Conservation (phyloP, 2,113 vertebrate species). For the Callospermophilus lateralis region DNA sequence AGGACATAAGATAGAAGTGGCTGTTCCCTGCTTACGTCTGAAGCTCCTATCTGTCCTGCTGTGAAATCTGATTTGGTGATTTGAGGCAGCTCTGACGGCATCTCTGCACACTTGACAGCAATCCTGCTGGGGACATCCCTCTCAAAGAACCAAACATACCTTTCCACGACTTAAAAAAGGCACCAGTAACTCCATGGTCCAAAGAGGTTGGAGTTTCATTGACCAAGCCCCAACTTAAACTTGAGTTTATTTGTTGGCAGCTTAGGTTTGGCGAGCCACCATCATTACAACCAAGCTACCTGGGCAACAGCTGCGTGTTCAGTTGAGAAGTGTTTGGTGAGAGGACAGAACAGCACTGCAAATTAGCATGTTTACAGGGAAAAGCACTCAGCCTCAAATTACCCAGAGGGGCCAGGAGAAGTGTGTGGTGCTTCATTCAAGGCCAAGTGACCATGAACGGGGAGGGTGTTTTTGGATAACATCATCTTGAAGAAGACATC, state of each 20-base stretch:
- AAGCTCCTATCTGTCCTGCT: background rate
- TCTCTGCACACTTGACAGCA: background rate
- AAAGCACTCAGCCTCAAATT: constrained; percentile 73
- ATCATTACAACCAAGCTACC: background rate
- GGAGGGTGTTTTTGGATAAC: constrained; percentile 75
- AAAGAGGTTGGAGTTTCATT: background rate
- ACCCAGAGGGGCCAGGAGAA: constrained; percentile 59
- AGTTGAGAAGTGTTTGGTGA: background rate
- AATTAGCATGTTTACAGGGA: constrained; percentile 60
- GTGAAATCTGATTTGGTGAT: background rate
- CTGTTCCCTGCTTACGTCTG: background rate
- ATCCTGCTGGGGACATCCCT: background rate
- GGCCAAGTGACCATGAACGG: constrained; percentile 66
- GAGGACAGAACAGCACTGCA: constrained; percentile 39
- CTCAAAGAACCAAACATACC: background rate
- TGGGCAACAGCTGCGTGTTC: background rate
- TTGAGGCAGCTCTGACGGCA: background rate
- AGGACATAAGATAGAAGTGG: background rate
- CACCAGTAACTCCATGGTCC: background rate
- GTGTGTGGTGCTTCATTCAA: constrained; percentile 69
- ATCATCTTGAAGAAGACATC: constrained; percentile 81
- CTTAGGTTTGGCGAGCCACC: constrained; percentile 8
- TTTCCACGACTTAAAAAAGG: constrained; percentile 39
- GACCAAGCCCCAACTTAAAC: background rate
- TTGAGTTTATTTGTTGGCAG: background rate